Percentiles rank a stretch among this genome's conserved stretches.
phyloP scores from a whole-genome alignment of 2,797 vertebrate species.

The Dromococcyx pavoninus region DNA sequence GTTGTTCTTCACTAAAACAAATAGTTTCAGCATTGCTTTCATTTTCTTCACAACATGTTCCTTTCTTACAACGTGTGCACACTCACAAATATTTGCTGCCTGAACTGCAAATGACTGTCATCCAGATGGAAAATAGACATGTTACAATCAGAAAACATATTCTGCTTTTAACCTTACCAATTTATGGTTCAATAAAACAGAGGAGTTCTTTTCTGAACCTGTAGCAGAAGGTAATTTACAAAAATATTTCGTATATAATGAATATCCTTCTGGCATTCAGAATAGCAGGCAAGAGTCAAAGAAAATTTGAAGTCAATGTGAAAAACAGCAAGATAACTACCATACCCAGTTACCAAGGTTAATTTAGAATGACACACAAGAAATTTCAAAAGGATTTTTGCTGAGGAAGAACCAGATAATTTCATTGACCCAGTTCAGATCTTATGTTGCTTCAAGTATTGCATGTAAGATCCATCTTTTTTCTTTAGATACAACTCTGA shows the following conservation, averaged over 20 bases:
- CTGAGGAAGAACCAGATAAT: neutral
- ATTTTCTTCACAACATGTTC: neutral
- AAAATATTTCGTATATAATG: neutral
- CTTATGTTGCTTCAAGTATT: neutral
- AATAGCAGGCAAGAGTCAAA: neutral
- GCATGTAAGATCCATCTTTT: neutral
- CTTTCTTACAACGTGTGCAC: neutral
- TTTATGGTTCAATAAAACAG: slow-evolving; percentile 17
- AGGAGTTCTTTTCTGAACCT: slow-evolving; percentile 4
- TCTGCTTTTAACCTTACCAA: slow-evolving; percentile 18
- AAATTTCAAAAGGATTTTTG: neutral
- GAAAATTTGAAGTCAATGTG: neutral
- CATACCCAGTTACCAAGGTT: neutral
- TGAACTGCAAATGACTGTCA: slow-evolving; percentile 14
- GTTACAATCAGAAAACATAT: neutral
- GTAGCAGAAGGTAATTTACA: slow-evolving; percentile 17
- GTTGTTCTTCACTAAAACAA: neutral
- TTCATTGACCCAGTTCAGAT: neutral
- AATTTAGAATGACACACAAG: neutral
- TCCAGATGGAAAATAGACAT: slow-evolving; percentile 15
- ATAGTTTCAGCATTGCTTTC: neutral
- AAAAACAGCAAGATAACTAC: neutral
- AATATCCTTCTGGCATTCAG: neutral
- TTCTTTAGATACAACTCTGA: neutral
- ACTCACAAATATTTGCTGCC: neutral